A percentile compares a stretch with the other conserved stretches of the same genome.
phyloP scores from a whole-genome alignment of 1,140 invertebrate genomes.

The Drosophila albomicans region DNA sequence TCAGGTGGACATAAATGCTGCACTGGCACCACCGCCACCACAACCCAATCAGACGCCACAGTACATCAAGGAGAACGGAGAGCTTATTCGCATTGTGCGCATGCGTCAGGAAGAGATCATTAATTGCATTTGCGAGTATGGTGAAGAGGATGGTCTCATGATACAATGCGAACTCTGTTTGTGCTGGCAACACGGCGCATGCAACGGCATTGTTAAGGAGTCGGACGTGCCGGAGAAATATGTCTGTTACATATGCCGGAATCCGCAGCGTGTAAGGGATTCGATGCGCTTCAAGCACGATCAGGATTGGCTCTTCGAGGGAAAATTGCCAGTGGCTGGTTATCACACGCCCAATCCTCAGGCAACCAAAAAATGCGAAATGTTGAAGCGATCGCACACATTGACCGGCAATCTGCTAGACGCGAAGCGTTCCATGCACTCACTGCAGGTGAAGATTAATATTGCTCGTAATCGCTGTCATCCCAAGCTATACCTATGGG shows the following conservation, averaged over 20 bases:
- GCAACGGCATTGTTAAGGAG: conserved; percentile 93
- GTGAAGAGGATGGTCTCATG: conserved; percentile 97
- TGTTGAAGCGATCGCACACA: conserved; percentile 89
- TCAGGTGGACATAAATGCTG: conserved; percentile 65
- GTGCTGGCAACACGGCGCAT: conserved; percentile 97
- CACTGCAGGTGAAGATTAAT: conserved; percentile 90
- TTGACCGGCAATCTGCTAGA: conserved; percentile 89
- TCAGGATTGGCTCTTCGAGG: conserved; percentile 95
- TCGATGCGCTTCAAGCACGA: conserved; percentile 92
- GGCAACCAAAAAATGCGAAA: conserved; percentile 82
- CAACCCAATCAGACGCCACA: conserved; percentile 49
- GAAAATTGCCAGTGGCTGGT: conserved; percentile 88
- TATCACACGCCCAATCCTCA: conserved; percentile 84
- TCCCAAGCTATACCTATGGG: conserved; percentile 94
- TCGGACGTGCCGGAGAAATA: conserved; percentile 95
- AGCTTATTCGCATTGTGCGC: conserved; percentile 88
- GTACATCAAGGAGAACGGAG: conserved; percentile 86
- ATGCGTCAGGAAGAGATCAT: conserved; percentile 93
- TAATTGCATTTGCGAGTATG: conserved; percentile 92
- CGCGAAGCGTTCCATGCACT: conserved; percentile 89
- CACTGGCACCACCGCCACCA: conserved; percentile 49
- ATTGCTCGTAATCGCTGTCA: conserved; percentile 92
- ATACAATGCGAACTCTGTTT: conserved; percentile 97
- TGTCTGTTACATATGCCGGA: conserved; percentile 93
- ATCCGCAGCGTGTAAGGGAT: conserved; percentile 90